Evolutionary conservation across 2,113 vertebrate genomes (phyloP).

Genomic region (Poeciliopsis occidentalis): DNA sequence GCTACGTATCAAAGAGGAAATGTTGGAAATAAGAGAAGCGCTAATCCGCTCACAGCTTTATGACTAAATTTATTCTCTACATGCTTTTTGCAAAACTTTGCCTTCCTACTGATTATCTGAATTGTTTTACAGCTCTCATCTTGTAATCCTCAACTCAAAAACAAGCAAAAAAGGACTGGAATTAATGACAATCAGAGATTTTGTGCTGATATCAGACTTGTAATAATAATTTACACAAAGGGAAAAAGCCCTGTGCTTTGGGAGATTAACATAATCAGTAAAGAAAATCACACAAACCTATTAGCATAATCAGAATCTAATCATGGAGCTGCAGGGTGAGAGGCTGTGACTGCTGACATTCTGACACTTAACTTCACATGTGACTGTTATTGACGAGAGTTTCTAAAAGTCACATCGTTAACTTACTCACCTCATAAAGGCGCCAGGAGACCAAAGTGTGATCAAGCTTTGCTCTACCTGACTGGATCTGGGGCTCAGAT

Average conservation of each 20-base stretch:
- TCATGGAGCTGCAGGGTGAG: background rate
- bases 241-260: too few species aligned
- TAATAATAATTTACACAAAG: constrained; percentile 19
- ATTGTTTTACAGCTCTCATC: constrained; percentile 44
- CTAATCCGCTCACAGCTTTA: constrained; percentile 69
- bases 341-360: constrained; percentile 12
- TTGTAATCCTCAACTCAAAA: constrained; percentile 52
- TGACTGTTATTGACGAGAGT: constrained; percentile 1
- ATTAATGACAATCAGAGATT: constrained; percentile 25
- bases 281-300: constrained; percentile 24
- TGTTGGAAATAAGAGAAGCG: constrained; percentile 62
- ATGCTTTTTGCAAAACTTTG: constrained; percentile 52
- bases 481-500: constrained; percentile 35
- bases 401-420: constrained; percentile 17
- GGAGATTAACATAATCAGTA: constrained; percentile 35
- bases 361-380: background rate
- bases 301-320: constrained; percentile 36
- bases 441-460: constrained; percentile 10
- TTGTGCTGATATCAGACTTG: constrained; percentile 36
- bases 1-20: constrained; percentile 67
- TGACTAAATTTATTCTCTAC: constrained; percentile 53
- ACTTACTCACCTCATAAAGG: background rate
- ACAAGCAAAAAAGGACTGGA: constrained; percentile 22
- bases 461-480: constrained; percentile 25
- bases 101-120: constrained; percentile 60